Conservation (phyloP, 2,113 vertebrate species). For the Malurus alboscapulatus region DNA sequence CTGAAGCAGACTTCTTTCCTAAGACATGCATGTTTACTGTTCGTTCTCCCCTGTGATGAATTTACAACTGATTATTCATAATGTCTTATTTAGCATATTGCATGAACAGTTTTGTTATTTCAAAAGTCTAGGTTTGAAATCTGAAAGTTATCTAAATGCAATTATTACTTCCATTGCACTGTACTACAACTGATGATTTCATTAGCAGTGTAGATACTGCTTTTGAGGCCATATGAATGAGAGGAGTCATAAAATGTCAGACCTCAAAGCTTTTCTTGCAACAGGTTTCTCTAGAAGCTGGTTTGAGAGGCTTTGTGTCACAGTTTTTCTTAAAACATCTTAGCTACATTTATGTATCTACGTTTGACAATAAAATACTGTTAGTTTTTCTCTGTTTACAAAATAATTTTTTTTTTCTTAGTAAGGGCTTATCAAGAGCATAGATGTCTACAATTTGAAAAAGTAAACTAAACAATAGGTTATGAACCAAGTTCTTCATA, state of each 20-base stretch:
- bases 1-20: constrained; percentile 16
- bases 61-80: neutral
- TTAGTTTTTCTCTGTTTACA: neutral
- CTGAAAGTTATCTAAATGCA: neutral
- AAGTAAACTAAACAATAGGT: neutral
- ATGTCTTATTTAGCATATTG: neutral
- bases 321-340: neutral
- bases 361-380: neutral
- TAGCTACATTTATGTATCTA: accelerated
- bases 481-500: neutral
- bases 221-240: neutral
- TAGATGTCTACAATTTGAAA: neutral
- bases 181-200: neutral
- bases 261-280: neutral
- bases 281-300: neutral
- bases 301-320: neutral
- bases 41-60: constrained; percentile 7
- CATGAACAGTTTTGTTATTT: neutral
- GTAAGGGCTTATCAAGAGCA: neutral
- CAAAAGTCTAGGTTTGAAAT: neutral
- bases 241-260: neutral
- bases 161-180: neutral
- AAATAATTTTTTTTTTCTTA: neutral
- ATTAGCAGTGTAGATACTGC: neutral
- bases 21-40: neutral